phyloP scores from a whole-genome alignment of 2,888 invertebrate species.

The Acleris holmiana region DNA sequence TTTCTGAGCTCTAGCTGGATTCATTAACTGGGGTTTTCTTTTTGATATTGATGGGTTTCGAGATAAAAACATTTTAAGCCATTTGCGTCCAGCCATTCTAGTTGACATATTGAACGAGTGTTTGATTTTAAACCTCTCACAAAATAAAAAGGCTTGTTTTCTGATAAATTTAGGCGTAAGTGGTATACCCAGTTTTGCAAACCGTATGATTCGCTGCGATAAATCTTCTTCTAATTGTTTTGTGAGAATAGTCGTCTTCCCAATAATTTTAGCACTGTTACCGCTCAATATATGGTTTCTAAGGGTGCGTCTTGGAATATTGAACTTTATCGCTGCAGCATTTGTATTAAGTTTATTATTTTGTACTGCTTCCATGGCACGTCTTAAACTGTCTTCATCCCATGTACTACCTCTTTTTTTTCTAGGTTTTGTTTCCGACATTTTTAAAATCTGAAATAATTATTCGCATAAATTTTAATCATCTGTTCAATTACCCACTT shows the following conservation, averaged over 20 bases:
- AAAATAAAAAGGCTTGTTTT: constrained; percentile 32
- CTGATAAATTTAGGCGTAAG: constrained; percentile 45
- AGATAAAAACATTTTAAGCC: constrained; percentile 27
- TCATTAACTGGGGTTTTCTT: constrained; percentile 40
- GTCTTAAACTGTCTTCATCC: constrained; percentile 44
- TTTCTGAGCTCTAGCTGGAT: constrained; percentile 43
- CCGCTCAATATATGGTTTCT: constrained; percentile 45
- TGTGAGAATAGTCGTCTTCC: constrained; percentile 42
- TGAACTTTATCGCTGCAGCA: constrained; percentile 42
- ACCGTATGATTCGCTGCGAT: constrained; percentile 46
- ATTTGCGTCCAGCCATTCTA: constrained; percentile 19
- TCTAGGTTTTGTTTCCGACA: too few relatives aligned
- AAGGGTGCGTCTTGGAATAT: constrained; percentile 46
- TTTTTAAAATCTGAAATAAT: too few relatives aligned
- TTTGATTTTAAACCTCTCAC: constrained; percentile 20
- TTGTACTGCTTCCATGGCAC: constrained; percentile 45
- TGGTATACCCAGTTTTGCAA: constrained; percentile 46
- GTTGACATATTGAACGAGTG: constrained; percentile 16
- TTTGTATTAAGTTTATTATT: constrained; percentile 43
- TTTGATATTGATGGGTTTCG: constrained; percentile 36
- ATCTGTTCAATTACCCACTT: too few relatives aligned
- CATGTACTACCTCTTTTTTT: too few relatives aligned
- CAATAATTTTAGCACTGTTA: constrained; percentile 41
- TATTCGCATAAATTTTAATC: too few relatives aligned
- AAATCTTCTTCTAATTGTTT: constrained; percentile 45